Evolutionary conservation across 2,888 invertebrate genomes (phyloP).

Genomic region (Busseola fusca): DNA sequence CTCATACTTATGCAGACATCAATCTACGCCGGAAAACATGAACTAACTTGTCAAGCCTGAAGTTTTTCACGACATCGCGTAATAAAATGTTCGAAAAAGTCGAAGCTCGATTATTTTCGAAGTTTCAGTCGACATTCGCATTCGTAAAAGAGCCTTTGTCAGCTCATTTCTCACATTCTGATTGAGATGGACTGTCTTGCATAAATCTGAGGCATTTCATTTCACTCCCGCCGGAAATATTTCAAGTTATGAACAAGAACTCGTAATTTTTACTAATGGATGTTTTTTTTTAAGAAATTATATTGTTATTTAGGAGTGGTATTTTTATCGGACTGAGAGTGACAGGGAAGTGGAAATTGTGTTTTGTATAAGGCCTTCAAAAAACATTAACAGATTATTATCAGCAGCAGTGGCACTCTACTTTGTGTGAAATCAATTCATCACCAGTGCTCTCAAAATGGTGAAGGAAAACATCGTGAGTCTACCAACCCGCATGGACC

Average conservation of each 20-base stretch:
- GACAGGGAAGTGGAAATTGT: not conserved
- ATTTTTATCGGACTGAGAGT: slow-evolving; percentile 20
- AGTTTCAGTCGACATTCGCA: slow-evolving; percentile 67
- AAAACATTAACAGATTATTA: not conserved
- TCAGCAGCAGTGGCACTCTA: not conserved
- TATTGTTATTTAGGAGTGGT: slow-evolving; percentile 35
- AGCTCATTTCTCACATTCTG: slow-evolving; percentile 76
- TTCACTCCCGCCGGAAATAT: slow-evolving; percentile 58
- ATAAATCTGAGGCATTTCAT: slow-evolving; percentile 67
- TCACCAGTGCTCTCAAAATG: not conserved
- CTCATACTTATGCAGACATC: slow-evolving; percentile 70
- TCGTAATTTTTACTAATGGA: slow-evolving; percentile 64
- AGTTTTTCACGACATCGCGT: slow-evolving; percentile 72
- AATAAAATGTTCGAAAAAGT: slow-evolving; percentile 71
- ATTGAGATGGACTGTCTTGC: slow-evolving; percentile 72
- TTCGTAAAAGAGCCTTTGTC: slow-evolving; percentile 73
- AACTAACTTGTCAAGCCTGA: slow-evolving; percentile 74
- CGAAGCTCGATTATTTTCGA: slow-evolving; percentile 68
- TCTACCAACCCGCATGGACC: not conserved
- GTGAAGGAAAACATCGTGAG: not conserved
- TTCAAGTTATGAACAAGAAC: slow-evolving; percentile 58
- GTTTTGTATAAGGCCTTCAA: not conserved
- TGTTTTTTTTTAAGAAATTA: slow-evolving; percentile 55
- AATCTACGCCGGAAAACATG: slow-evolving; percentile 76
- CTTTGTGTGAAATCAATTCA: not conserved